These are phyloP conservation scores for Carassius gibelio DNA, from an alignment of 2,113 vertebrate genomes.

Conservation along the genomic window DNA sequence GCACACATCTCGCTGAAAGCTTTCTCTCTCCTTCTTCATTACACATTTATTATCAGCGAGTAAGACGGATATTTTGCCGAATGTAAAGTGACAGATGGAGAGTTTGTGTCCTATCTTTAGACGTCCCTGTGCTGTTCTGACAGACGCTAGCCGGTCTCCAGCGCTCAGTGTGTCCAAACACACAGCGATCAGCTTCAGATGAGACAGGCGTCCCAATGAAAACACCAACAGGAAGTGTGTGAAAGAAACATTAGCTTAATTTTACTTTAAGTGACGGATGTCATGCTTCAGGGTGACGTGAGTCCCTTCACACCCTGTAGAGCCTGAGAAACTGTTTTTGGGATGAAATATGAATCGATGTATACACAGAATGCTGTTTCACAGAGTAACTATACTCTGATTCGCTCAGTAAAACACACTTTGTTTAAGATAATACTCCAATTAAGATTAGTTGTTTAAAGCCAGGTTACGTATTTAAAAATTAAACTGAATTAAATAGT, in stretches of 20 bases:
- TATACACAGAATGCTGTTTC: background rate
- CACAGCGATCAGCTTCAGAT: background rate
- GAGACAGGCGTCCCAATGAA: background rate
- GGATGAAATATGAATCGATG: background rate
- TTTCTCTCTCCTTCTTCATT: conserved; percentile 30
- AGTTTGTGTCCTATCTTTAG: conserved; percentile 33
- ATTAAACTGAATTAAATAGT: background rate
- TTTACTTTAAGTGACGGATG: background rate
- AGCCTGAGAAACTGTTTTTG: background rate
- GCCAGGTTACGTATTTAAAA: background rate
- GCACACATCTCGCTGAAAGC: background rate
- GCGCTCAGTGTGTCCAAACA: background rate
- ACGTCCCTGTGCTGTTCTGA: conserved; percentile 12
- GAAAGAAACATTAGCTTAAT: background rate
- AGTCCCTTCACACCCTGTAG: background rate
- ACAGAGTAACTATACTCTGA: background rate
- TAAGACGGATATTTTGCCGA: conserved; percentile 3
- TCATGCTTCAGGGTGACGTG: background rate
- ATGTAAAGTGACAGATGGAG: conserved; percentile 28
- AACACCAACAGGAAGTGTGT: background rate
- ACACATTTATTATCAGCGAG: conserved; percentile 6
- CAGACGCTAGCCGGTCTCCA: background rate
- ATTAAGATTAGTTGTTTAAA: background rate
- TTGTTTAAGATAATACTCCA: background rate
- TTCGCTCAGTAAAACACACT: background rate